phyloP scores from a whole-genome alignment of 2,888 invertebrate species.

The Polydrusus pterygomalis region DNA sequence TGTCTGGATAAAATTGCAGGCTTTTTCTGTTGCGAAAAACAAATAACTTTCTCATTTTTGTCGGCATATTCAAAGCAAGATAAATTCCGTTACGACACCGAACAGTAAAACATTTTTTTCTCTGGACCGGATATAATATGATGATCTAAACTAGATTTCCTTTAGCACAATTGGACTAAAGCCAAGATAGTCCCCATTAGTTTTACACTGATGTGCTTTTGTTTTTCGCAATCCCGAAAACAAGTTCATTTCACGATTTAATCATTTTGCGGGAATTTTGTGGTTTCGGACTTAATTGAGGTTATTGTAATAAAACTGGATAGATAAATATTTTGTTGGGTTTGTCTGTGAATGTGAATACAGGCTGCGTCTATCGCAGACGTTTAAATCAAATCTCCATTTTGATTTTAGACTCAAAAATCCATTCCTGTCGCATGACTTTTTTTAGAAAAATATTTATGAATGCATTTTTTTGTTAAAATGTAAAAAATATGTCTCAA shows the following conservation, averaged over 20 bases:
- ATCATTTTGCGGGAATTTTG: not conserved
- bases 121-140: conserved; percentile 18
- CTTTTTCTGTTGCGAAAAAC: not conserved
- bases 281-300: not conserved
- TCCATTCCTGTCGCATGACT: no score
- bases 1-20: no score
- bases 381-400: no score
- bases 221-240: conserved; percentile 16
- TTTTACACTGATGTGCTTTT: conserved; percentile 5
- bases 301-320: not conserved
- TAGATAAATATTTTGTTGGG: no score
- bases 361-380: no score
- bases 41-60: not conserved
- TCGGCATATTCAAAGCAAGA: no score
- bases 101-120: conserved; percentile 6
- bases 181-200: conserved; percentile 30
- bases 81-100: no score
- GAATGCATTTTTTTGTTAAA: no score
- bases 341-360: no score
- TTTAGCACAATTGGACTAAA: conserved; percentile 31
- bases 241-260: not conserved
- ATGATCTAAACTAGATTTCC: conserved; percentile 20
- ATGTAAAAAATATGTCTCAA: no score
- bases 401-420: no score
- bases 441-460: no score